A percentile compares a stretch with the other conserved stretches of the same genome.
phyloP scores from a whole-genome alignment of 1,140 invertebrate species.

The Formica selysi region DNA sequence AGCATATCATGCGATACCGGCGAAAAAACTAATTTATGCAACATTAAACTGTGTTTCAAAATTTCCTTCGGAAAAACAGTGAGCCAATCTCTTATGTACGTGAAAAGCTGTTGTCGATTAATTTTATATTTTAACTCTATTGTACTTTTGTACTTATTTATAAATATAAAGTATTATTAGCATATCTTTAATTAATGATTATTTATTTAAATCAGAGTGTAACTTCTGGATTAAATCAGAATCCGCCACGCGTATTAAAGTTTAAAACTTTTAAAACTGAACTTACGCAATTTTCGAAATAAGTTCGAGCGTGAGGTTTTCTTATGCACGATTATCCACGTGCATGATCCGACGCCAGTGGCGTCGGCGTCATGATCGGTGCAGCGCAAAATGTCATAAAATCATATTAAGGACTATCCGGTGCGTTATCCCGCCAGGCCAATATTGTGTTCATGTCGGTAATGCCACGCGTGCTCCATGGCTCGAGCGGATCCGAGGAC shows the following conservation, averaged over 20 bases:
- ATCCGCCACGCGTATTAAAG: no score
- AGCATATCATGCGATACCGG: background rate
- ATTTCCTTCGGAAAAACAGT: conserved; percentile 4
- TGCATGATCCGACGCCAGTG: conserved; percentile 1
- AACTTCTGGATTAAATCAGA: background rate
- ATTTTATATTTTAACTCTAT: background rate
- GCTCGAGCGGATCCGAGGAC: conserved; percentile 89
- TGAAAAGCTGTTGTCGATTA: conserved; percentile 37
- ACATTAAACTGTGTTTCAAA: conserved; percentile 35
- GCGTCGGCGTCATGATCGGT: background rate
- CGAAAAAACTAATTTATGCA: conserved; percentile 44
- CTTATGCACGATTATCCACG: conserved; percentile 24
- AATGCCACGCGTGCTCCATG: conserved; percentile 91
- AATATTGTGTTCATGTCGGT: conserved; percentile 91
- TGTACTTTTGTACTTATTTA: background rate
- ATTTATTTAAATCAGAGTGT: background rate
- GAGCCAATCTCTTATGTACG: background rate
- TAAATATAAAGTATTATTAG: background rate
- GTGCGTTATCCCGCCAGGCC: conserved; percentile 87
- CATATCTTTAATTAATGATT: background rate
- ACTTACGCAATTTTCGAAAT: conserved; percentile 16
- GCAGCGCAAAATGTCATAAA: conserved; percentile 67
- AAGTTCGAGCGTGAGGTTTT: conserved; percentile 8
- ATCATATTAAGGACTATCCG: conserved; percentile 82
- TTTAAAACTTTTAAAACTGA: conserved; percentile 24